Percentiles rank a stretch among this genome's conserved stretches.
phyloP scores from a whole-genome alignment of 2,888 invertebrate genomes.

The Syrista parreyssii region DNA sequence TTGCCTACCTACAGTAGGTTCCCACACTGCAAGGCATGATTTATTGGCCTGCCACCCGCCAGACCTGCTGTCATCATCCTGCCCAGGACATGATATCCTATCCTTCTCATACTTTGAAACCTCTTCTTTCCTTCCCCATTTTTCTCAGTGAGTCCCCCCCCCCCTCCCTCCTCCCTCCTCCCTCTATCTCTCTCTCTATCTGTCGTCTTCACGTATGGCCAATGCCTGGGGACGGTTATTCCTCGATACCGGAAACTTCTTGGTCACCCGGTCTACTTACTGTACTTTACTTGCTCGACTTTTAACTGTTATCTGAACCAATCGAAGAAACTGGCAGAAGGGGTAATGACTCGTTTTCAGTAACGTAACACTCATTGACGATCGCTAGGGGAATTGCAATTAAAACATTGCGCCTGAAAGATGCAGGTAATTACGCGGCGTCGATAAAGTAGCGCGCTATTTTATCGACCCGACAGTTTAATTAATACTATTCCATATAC shows the following conservation, averaged over 20 bases:
- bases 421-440: not conserved
- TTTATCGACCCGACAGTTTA: not conserved
- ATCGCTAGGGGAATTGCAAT: not conserved
- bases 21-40: conserved; percentile 58
- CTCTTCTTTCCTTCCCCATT: not conserved
- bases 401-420: not conserved
- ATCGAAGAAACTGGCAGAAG: not conserved
- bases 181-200: not conserved
- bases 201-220: not conserved
- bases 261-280: not conserved
- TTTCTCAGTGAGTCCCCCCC: not conserved
- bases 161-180: conserved; percentile 18
- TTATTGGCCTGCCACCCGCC: conserved; percentile 59
- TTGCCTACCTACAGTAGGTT: conserved; percentile 35
- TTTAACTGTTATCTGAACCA: not conserved
- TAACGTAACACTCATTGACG: not conserved
- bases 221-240: not conserved
- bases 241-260: not conserved
- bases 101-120: conserved; percentile 17
- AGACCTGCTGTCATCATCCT: conserved; percentile 60
- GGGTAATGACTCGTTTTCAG: not conserved
- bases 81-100: conserved; percentile 42
- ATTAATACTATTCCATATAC: not conserved
- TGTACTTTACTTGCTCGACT: not conserved
- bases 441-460: not conserved